Evolutionary conservation across 2,113 vertebrate genomes (phyloP), one percentile per base, ranked within the genome.

Genomic region (Lepus americanus): DNA sequence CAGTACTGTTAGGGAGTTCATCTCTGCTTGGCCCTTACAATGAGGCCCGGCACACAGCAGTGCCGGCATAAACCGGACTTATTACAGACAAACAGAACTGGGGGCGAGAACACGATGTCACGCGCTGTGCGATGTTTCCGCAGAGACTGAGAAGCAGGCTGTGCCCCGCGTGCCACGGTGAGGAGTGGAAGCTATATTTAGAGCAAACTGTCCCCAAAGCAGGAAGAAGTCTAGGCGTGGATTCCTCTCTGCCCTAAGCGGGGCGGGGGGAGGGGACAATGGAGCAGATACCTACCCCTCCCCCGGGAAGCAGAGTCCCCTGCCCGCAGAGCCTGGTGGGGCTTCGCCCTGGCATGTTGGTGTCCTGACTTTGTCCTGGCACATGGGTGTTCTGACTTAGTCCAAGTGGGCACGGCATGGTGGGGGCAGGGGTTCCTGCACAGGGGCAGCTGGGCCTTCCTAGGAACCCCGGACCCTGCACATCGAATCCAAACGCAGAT

Each of bases 171-270:
- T 14, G 39, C 5, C 66, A 44, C 33, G 39, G 19, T 0, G 27
- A 93, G 25, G 67, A 95, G 79, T 64, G 17, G 29, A 90, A 92
- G 59, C 55, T 74, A 27, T 69, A 90, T 64, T 87, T 93, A 63
- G 39, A 93, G 77, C 9, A 84, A 83, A 82, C 53, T 74, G 9
- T 6, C n/a, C 39, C 51, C 14, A 49, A 6, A 9, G 3, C 29
- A 53, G 39, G 67, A 20, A 80, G 29, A 90, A 0, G 79, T 14
- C 3, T 29, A 69, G 53, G 23, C 61, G 59, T 36, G 27, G 64
- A 33, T 23, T 51, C 36, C 31, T 8, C 49, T 87, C 9, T 10
- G 63, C 63, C 64, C 17, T 20, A 11, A 6, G 23, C 7, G 49
- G 33, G 22, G 66, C 16, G 36, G 25, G 44, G 44, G 44, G 44